Evolutionary conservation across 2,797 vertebrate species (phyloP).

Genomic region (Mallotus villosus): DNA sequence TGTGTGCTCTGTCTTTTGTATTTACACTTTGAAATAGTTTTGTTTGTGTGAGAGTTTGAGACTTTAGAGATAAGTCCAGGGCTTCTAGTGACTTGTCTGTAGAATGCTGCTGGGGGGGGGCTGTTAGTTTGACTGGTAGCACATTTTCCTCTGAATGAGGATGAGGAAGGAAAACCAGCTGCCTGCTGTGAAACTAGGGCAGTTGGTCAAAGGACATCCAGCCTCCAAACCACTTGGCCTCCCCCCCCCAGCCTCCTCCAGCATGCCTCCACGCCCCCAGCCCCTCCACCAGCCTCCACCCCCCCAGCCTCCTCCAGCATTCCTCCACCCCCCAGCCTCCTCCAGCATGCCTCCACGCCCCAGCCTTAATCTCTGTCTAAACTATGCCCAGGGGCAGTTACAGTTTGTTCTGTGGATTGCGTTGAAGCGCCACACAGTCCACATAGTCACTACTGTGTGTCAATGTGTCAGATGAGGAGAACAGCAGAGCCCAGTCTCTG

Average conservation of each 20-base stretch:
- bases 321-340: not conserved
- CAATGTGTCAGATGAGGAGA: too few species aligned
- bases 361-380: not conserved
- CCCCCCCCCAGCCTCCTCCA: conserved; percentile 2
- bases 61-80: conserved; percentile 5
- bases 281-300: conserved; percentile 16
- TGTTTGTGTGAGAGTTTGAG: too few species aligned
- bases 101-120: conserved; percentile 17
- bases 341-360: conserved; percentile 17
- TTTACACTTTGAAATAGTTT: too few species aligned
- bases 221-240: conserved; percentile 6
- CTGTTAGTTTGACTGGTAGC: conserved; percentile 55
- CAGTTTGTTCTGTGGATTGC: too few species aligned
- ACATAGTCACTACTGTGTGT: too few species aligned
- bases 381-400: too few species aligned
- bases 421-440: too few species aligned
- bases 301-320: conserved; percentile 11
- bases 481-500: not conserved
- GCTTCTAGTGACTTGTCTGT: conserved; percentile 12
- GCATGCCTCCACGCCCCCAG: not conserved
- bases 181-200: conserved; percentile 58
- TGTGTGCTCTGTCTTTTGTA: too few species aligned
- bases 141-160: conserved; percentile 34
- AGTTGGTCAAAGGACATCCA: conserved; percentile 39
- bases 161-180: conserved; percentile 32